Evolutionary conservation across 2,888 invertebrate genomes (phyloP).

Genomic region (Gymnoscelis rufifasciata): DNA sequence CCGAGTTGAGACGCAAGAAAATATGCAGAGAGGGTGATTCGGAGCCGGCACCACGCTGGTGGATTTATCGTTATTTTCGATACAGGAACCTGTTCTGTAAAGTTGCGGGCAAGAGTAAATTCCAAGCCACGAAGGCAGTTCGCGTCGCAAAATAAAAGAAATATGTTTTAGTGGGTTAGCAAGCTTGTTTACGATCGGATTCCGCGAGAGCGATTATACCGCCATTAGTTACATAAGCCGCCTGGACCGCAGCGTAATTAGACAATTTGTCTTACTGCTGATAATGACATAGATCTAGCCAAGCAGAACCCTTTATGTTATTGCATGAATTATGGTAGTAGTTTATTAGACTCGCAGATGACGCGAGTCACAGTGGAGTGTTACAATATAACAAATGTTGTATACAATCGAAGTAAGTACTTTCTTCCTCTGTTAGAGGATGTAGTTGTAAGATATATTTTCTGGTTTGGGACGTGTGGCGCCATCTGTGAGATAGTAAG

Average conservation of each 20-base stretch:
- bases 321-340: slow-evolving; percentile 6
- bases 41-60: slow-evolving; percentile 45
- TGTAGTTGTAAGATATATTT: slow-evolving; percentile 8
- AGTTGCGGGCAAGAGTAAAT: slow-evolving; percentile 45
- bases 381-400: not conserved
- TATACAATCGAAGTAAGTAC: not conserved
- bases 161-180: slow-evolving; percentile 79
- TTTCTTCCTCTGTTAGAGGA: slow-evolving; percentile 2
- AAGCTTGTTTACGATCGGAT: slow-evolving; percentile 74
- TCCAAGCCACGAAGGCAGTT: slow-evolving; percentile 50
- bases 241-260: slow-evolving; percentile 54
- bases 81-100: slow-evolving; percentile 68
- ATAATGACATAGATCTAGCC: slow-evolving; percentile 44
- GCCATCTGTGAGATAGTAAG: slow-evolving; percentile 64
- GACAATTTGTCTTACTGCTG: slow-evolving; percentile 55
- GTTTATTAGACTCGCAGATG: not conserved
- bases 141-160: slow-evolving; percentile 74
- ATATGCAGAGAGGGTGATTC: slow-evolving; percentile 57
- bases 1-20: slow-evolving; percentile 43
- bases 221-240: slow-evolving; percentile 71
- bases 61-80: slow-evolving; percentile 69
- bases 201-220: slow-evolving; percentile 63
- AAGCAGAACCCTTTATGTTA: slow-evolving; percentile 12
- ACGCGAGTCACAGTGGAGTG: not conserved
- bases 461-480: slow-evolving; percentile 40